These are phyloP conservation scores for Ptilonorhynchus violaceus DNA, from an alignment of 2,113 vertebrate species.

Conservation along the genomic window DNA sequence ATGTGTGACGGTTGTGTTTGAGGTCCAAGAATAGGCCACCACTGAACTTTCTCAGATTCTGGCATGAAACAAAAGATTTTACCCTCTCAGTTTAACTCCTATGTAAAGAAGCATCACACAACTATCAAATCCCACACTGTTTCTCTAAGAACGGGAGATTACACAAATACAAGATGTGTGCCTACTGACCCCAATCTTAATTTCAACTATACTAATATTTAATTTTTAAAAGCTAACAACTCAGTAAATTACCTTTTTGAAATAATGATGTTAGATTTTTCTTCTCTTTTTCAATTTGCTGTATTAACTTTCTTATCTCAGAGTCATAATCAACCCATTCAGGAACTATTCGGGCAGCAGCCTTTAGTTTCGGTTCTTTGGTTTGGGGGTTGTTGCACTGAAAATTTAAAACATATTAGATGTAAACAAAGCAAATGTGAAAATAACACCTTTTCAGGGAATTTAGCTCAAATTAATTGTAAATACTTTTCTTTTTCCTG, in stretches of 20 bases:
- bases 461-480: not conserved
- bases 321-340: slow-evolving; percentile 91
- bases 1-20: not conserved
- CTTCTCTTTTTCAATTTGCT: slow-evolving; percentile 67
- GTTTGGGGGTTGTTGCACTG: slow-evolving; percentile 98
- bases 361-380: slow-evolving; percentile 94
- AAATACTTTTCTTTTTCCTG: not conserved
- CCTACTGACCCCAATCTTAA: not conserved
- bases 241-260: not conserved
- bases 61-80: not conserved
- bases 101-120: not conserved
- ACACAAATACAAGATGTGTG: not conserved
- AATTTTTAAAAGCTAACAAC: not conserved
- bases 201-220: not conserved
- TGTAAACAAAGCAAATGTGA: not conserved
- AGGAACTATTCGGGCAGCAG: slow-evolving; percentile 89
- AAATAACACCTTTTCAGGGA: not conserved
- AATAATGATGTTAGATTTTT: not conserved
- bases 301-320: slow-evolving; percentile 83
- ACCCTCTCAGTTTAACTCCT: not conserved
- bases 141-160: not conserved
- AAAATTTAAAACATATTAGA: slow-evolving; percentile 19
- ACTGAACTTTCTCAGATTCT: not conserved
- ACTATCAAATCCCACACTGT: not conserved
- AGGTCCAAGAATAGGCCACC: not conserved